Evolutionary conservation across 2,888 invertebrate species (phyloP), one percentile per base, ranked within the genome.

Genomic region (Zonitis immaculata): DNA sequence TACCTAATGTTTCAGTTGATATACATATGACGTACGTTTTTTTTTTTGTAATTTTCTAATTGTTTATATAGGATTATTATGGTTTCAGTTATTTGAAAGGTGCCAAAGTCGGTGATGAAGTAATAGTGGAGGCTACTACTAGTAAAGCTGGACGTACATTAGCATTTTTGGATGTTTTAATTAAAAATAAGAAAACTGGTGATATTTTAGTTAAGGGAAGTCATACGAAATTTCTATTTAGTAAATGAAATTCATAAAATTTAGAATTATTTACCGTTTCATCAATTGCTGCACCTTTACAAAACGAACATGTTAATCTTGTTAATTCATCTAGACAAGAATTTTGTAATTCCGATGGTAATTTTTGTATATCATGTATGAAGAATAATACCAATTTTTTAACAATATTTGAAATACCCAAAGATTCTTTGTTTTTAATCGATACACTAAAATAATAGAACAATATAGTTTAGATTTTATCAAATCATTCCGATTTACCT

Each of bases 1-100:
- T 79, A 47, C 81, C 87, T 47, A 93, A 93, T 18, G 90, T 92
- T 1, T 91, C 91, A 7, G 85, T 95, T 18, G 89, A 93, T 69
- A 76, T 96, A 26, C 87, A 87, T 75, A 80, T 95, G 2, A 83
- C 85, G 91, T 92, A 79, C 77, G 80, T 74, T 14, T 20, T 27
- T 45, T 6, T n/a, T n/a, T n/a, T n/a, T n/a, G n/a, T n/a, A n/a
- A n/a, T n/a, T n/a, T n/a, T n/a, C n/a, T 9, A 27, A 20, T 27
- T 16, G 5, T 47, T 12, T 16, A 6, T 22, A 35, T 28, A 14
- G n/a, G n/a, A 49, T 8, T 14, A 32, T 51, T 7, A 35, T 12
- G n/a, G 42, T 32, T 52, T 58, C 74, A 94, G 91, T 59, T 95
- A 88, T 69, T 71, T 92, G 66, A 85, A 84, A 66, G 83, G 86